Evolutionary conservation across 2,797 vertebrate genomes (phyloP), one percentile per base, ranked within the genome.

Genomic region (Sebastes hubbsi): DNA sequence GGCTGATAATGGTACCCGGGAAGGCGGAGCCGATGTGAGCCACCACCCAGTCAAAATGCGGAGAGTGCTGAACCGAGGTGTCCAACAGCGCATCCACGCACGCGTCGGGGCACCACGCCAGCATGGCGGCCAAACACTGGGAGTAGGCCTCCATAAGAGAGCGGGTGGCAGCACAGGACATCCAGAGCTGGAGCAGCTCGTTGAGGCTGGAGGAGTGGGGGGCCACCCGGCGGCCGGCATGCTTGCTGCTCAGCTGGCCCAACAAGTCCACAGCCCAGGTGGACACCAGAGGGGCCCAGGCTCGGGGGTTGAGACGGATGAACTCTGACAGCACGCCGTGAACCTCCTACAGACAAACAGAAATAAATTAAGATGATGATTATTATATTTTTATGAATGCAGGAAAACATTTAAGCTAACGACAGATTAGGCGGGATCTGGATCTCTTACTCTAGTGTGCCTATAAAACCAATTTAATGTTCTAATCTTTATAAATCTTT

Each of bases 11-110:
- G 62, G 98, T 99, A 69, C 95, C 95, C 0, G 98, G 98, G 90
- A 99, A 99, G 24, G 98, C 97, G 0, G 97, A 98, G n/a, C 98
- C 98, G 0, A 99, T 98, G 87, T 99, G 98, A 2, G 98, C 98
- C 30, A 99, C 98, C 25, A 99, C 98, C 98, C 98, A 99, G 87
- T 99, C 98, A 27, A 99, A 99, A 73, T 99, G 98, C 0, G 98
- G 98, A 0, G 98, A 98, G 82, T 99, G 98, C 68, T 97, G 97
- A 22, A 99, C 97, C 0, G 98, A 99, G 0, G 98, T 99, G 87
- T 99, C 97, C 72, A 99, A 71, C 72, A 99, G 75, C 0, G 97
- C 98, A 6, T 98, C 98, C 38, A 99, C 98, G 12, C 98, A 99
- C 1, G 97, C 97, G 7, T 99, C 98, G 0, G 98, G 98, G 55